Base-by-base conservation (phyloP, 1,140 invertebrate species). In the Rhizoglyphus robini region DNA sequence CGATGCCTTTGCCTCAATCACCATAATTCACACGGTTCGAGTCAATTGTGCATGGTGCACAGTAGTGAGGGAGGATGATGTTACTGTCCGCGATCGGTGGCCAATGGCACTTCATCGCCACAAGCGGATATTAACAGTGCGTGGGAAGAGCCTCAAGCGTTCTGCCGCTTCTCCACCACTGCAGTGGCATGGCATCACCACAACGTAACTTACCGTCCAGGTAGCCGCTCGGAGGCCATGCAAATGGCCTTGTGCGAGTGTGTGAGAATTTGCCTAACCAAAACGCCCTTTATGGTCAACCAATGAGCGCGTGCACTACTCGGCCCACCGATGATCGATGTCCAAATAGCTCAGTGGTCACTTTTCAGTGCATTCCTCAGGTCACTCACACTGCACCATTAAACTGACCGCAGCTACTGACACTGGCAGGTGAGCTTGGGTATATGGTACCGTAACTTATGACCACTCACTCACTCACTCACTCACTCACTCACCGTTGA, bases 201-300 rank as follows among this genome's bases (percentile, higher is more conserved):
- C 51, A 20, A 46, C 41, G 51, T 54, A 54, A 54, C 51, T 54
- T 20, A 54, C 51, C 51, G 20, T 5, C 41, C 51, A 54, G 31
- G 8, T 20, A 54, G 51, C 20, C 8, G 51, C 51, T 18, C 36
- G 18, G 8, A 41, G 36, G 36, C 36, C 36, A 11, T 54, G 51
- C 8, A 27, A 20, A 27, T 8, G 51, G 15, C 8, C 23, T 8
- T 20, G 51, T 32, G 8, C 8, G 51, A 25, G 51, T 11, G 51
- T 54, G 51, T 54, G 51, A 54, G 51, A 54, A 54, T 54, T 54
- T 54, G 51, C 51, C 51, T 54, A 54, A 54, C 51, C 51, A 54
- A 54, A 54, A 54, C 51, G 51, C 51, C 51, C 51, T 8, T 54
- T 54, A 54, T 54, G 51, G 51, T 54, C 51, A 54, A 54, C 8